Percentiles rank a stretch among this genome's conserved stretches.
Conservation (phyloP, 2,888 invertebrate genomes). For the Ophioninae sp. region DNA sequence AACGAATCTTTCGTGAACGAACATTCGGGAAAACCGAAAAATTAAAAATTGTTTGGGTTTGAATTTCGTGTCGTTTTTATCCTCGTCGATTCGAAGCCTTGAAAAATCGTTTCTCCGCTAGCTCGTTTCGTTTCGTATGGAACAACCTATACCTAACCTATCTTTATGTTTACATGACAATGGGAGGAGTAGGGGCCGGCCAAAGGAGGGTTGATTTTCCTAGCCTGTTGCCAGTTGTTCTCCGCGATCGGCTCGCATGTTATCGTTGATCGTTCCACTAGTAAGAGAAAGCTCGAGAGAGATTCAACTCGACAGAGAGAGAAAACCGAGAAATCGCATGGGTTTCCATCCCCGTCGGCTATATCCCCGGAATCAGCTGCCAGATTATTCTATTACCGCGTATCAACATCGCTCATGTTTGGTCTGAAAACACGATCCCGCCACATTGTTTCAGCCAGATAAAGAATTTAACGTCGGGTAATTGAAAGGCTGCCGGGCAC, state of each 20-base stretch:
- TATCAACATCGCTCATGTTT: constrained; percentile 87
- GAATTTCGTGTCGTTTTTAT: not conserved
- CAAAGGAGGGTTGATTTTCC: constrained; percentile 74
- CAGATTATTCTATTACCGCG: constrained; percentile 88
- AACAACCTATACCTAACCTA: constrained; percentile 27
- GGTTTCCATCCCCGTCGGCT: constrained; percentile 79
- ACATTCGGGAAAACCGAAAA: too few species aligned
- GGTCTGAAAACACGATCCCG: constrained; percentile 84
- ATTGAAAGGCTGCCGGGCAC: constrained; percentile 81
- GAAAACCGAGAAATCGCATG: constrained; percentile 73
- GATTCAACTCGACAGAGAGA: constrained; percentile 47
- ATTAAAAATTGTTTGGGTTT: not conserved
- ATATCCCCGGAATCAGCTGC: constrained; percentile 82
- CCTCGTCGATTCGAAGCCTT: not conserved
- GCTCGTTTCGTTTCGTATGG: constrained; percentile 6
- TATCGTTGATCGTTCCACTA: constrained; percentile 34
- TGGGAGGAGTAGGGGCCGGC: constrained; percentile 45
- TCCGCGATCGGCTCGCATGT: constrained; percentile 35
- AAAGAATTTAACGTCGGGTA: constrained; percentile 86
- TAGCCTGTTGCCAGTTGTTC: constrained; percentile 46
- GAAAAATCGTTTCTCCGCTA: too few species aligned
- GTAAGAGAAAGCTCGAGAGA: constrained; percentile 34
- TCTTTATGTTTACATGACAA: not conserved
- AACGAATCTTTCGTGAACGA: too few species aligned
- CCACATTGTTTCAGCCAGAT: constrained; percentile 85